Conservation (phyloP, 2,797 vertebrate species). For the Enteromius trimaculatus region DNA sequence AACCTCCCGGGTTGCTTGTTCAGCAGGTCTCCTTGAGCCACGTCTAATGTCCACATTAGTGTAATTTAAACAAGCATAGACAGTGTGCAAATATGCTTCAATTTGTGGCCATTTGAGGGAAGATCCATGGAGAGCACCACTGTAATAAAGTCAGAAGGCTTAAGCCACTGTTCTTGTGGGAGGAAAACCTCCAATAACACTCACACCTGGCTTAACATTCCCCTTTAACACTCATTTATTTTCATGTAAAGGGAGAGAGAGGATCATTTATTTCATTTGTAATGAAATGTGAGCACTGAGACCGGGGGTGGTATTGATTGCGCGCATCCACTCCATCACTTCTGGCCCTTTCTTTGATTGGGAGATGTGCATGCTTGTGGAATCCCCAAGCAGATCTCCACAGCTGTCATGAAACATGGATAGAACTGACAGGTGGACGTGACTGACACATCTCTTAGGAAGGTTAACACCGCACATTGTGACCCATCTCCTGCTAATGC, state of each 20-base stretch:
- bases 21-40: not conserved
- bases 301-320: constrained; percentile 41
- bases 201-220: constrained; percentile 17
- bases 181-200: constrained; percentile 22
- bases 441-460: constrained; percentile 40
- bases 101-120: not conserved
- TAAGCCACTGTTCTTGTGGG: constrained; percentile 6
- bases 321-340: constrained; percentile 43
- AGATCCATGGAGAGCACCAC: constrained; percentile 9
- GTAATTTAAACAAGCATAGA: not conserved
- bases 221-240: constrained; percentile 35
- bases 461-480: constrained; percentile 45
- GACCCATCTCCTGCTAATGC: constrained; percentile 28
- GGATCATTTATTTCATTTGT: constrained; percentile 43
- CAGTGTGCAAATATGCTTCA: constrained; percentile 24
- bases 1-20: not conserved
- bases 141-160: constrained; percentile 6
- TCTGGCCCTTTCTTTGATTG: constrained; percentile 40
- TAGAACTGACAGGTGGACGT: constrained; percentile 17
- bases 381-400: constrained; percentile 41
- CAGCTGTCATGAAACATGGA: constrained; percentile 9
- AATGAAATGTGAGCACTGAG: constrained; percentile 39
- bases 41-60: constrained; percentile 1
- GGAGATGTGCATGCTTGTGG: constrained; percentile 23
- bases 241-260: constrained; percentile 17